These are phyloP conservation scores for Oreochromis aureus DNA, from an alignment of 2,113 vertebrate genomes.

Conservation along the genomic window DNA sequence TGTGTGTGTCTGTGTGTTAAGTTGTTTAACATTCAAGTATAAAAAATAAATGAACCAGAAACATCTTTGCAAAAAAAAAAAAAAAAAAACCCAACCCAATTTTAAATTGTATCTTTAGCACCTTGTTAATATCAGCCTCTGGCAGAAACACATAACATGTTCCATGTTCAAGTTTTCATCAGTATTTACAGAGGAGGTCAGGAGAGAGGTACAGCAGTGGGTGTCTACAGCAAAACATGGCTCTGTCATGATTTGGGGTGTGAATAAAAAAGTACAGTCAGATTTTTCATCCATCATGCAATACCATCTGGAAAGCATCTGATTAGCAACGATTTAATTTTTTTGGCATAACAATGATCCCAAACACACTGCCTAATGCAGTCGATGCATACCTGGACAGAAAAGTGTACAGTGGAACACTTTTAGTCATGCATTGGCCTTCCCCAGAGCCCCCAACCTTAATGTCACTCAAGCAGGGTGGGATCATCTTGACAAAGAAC, in stretches of 20 bases:
- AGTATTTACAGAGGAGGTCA: background rate
- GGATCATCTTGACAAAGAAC: background rate
- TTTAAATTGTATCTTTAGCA: background rate
- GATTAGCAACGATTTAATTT: background rate
- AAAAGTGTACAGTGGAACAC: background rate
- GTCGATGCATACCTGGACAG: background rate
- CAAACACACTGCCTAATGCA: background rate
- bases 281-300: background rate
- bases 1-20: background rate
- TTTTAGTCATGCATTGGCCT: background rate
- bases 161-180: background rate
- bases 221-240: background rate
- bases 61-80: background rate
- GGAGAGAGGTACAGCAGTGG: background rate
- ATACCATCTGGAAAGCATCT: background rate
- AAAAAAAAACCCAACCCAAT: background rate
- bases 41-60: background rate
- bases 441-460: background rate
- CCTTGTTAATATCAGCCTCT: background rate
- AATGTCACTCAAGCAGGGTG: background rate
- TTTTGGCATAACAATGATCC: background rate
- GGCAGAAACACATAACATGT: background rate
- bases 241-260: background rate
- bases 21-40: background rate
- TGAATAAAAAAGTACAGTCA: background rate